Evolutionary conservation across 2,888 invertebrate genomes (phyloP), one percentile per base, ranked within the genome.

Genomic region (Ochropleura leucogaster): DNA sequence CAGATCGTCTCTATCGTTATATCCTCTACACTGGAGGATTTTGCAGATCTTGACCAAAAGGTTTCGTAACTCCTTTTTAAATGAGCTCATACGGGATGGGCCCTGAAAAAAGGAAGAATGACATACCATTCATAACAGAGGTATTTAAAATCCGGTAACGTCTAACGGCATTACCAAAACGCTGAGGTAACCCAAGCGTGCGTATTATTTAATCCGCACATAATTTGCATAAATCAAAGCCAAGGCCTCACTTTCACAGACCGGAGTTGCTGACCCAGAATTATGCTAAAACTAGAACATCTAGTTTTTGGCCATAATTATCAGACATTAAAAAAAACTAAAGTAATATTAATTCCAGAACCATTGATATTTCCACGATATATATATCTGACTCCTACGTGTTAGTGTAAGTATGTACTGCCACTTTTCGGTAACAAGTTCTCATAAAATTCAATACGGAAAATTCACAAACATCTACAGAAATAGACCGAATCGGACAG

Each of bases 231-330:
- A 55, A 64, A 66, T 16, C 65, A 74, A 70, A 83, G 69, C 69
- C 84, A 85, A 85, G 77, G 80, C 30, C 64, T 79, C 65, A 80
- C 82, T 84, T 81, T 84, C 80, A 83, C 80, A 75, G 47, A 68
- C 64, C 42, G 75, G 68, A 80, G 74, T 74, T 47, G 68, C 63
- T 87, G 84, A 86, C 84, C 86, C 66, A 83, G 78, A 81, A 82
- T 72, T 5, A 63, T 59, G 59, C 62, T 69, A 51, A 6, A 77
- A 76, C 62, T 64, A 67, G 62, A 70, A 68, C 47, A 16, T 47
- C 51, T 65, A 8, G 7, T 16, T 53, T 51, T 65, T 60, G 2
- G 0, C 10, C 16, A 60, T 53, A 40, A 49, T n/a, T 6, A 62
- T 49, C 8, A 30, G n/a, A 70, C 40, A 47, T 4, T n/a, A 49